These are phyloP conservation scores for Furcula furcula DNA, from an alignment of 2,888 invertebrate genomes.

Conservation along the genomic window DNA sequence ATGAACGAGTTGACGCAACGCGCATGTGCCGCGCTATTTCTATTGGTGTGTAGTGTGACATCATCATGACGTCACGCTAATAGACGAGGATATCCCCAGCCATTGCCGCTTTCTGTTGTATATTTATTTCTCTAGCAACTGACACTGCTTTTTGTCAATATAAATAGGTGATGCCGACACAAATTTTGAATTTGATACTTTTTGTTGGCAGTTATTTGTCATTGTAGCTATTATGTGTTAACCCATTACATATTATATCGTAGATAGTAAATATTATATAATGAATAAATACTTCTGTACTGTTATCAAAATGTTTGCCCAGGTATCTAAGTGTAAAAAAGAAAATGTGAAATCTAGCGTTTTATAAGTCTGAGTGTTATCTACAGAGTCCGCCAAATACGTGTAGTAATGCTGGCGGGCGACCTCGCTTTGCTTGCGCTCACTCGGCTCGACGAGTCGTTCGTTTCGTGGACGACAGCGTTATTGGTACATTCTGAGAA, in stretches of 20 bases:
- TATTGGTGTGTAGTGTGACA: slow-evolving; percentile 73
- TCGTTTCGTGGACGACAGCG: slow-evolving; percentile 66
- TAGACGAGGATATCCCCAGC: slow-evolving; percentile 74
- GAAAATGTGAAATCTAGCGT: slow-evolving; percentile 32
- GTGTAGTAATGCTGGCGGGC: slow-evolving; percentile 57
- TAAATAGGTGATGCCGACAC: not conserved
- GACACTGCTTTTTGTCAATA: slow-evolving; percentile 2
- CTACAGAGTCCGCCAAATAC: slow-evolving; percentile 43
- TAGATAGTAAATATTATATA: no score
- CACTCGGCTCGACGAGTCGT: slow-evolving; percentile 62
- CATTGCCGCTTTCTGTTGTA: slow-evolving; percentile 24
- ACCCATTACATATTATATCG: no score
- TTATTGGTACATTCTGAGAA: slow-evolving; percentile 77
- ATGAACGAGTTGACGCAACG: slow-evolving; percentile 67
- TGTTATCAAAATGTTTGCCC: not conserved
- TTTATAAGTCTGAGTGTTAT: slow-evolving; percentile 38
- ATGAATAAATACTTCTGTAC: no score
- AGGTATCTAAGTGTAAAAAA: slow-evolving; percentile 5
- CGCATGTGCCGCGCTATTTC: slow-evolving; percentile 73
- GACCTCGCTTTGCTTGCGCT: slow-evolving; percentile 75
- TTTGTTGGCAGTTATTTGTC: not conserved
- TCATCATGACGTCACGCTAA: slow-evolving; percentile 73
- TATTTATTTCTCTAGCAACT: slow-evolving; percentile 14
- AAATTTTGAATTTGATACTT: not conserved
- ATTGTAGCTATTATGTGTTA: no score